A percentile compares a stretch with the other conserved stretches of the same genome.
Evolutionary conservation across 2,797 vertebrate species (phyloP).

Genomic region (Gymnothorax reevesii): DNA sequence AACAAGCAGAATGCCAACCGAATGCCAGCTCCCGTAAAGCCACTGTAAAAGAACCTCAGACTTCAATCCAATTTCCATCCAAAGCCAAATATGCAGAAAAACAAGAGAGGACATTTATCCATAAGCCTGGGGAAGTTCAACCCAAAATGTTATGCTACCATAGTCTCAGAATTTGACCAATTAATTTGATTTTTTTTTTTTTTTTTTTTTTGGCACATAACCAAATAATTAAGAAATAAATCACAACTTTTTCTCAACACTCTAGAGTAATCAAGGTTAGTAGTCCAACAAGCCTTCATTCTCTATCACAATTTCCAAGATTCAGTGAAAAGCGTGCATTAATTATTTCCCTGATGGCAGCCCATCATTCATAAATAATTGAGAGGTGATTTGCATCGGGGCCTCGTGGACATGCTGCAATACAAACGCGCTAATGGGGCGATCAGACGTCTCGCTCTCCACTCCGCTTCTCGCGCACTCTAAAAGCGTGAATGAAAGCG

Average conservation of each 20-base stretch:
- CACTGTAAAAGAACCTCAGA: too few species aligned
- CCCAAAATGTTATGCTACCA: too few species aligned
- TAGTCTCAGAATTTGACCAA: too few species aligned
- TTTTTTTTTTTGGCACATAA: neutral
- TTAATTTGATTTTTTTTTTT: too few species aligned
- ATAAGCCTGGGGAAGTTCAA: too few species aligned
- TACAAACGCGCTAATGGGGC: slow-evolving; percentile 42
- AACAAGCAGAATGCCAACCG: neutral
- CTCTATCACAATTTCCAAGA: neutral
- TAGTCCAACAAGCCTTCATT: neutral
- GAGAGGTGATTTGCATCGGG: slow-evolving; percentile 38
- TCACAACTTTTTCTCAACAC: neutral
- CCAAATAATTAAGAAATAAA: neutral
- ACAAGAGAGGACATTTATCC: neutral
- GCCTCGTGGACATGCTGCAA: slow-evolving; percentile 46
- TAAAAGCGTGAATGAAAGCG: slow-evolving; percentile 33
- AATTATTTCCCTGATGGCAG: neutral
- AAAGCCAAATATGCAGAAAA: neutral
- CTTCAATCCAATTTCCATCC: too few species aligned
- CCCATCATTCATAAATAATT: slow-evolving; percentile 1
- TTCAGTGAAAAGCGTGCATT: neutral
- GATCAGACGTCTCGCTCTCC: slow-evolving; percentile 36
- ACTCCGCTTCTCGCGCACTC: slow-evolving; percentile 16
- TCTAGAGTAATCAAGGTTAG: neutral
- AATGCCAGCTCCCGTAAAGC: too few species aligned